These are phyloP conservation scores for Coleophora flavipennella DNA, from an alignment of 2,888 invertebrate species.

Conservation along the genomic window DNA sequence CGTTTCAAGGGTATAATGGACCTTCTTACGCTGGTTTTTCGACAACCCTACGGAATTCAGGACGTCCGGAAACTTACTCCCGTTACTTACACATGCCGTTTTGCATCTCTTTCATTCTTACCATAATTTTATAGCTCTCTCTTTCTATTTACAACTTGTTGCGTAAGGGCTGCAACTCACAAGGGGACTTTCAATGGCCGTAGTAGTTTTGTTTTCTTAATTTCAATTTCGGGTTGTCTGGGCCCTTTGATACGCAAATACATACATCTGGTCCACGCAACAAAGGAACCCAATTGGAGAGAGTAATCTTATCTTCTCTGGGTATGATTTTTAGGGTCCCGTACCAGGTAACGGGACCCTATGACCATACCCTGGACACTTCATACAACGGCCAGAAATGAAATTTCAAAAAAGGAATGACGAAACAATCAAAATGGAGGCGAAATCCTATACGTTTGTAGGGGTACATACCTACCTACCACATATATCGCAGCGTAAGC, in stretches of 20 bases:
- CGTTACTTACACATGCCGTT: slow-evolving; percentile 37
- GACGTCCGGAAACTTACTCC: slow-evolving; percentile 49
- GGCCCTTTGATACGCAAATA: slow-evolving; percentile 34
- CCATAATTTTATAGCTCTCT: slow-evolving; percentile 18
- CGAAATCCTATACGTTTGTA: no score
- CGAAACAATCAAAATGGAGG: no score
- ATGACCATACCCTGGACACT: no score
- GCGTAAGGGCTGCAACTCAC: slow-evolving; percentile 26
- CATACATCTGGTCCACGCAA: slow-evolving; percentile 23
- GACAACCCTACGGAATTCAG: slow-evolving; percentile 34
- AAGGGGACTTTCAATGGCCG: slow-evolving; percentile 37
- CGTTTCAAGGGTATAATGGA: slow-evolving; percentile 27
- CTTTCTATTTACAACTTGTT: slow-evolving; percentile 32
- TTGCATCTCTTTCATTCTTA: slow-evolving; percentile 27
- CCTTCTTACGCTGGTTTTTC: slow-evolving; percentile 33
- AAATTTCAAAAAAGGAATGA: no score
- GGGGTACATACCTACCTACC: no score
- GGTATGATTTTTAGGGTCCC: not conserved
- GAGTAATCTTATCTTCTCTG: not conserved
- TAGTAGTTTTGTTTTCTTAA: slow-evolving; percentile 29
- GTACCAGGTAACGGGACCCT: no score
- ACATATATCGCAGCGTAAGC: no score
- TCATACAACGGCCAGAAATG: no score
- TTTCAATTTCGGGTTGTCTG: slow-evolving; percentile 27
- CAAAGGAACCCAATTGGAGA: slow-evolving; percentile 4